Evolutionary conservation across 2,113 vertebrate genomes (phyloP).

Genomic region (Oostethus manadensis): DNA sequence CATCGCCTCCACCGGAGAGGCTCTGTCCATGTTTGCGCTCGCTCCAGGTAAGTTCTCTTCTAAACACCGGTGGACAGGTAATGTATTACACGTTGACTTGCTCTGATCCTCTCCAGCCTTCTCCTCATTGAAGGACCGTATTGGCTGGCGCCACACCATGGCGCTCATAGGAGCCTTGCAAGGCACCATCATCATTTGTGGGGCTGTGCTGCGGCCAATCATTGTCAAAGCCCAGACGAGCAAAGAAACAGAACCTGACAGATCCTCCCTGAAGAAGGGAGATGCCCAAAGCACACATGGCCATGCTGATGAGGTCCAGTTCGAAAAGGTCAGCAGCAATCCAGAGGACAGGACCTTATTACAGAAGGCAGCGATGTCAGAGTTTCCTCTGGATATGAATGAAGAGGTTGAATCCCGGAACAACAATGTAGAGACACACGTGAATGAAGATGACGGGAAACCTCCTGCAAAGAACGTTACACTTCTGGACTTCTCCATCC

Average conservation of each 20-base stretch:
- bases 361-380: conserved; percentile 28
- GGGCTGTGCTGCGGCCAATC: conserved; percentile 82
- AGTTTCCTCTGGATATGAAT: not conserved
- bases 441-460: not conserved
- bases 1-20: conserved; percentile 91
- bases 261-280: conserved; percentile 32
- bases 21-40: conserved; percentile 86
- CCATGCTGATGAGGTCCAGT: conserved; percentile 64
- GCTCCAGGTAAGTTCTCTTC: conserved; percentile 80
- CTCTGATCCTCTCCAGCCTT: conserved; percentile 68
- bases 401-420: conserved; percentile 1
- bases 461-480: conserved; percentile 21
- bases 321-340: conserved; percentile 43
- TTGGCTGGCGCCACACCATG: conserved; percentile 88
- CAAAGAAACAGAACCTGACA: conserved; percentile 12
- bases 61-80: not conserved
- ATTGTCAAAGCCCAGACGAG: conserved; percentile 59
- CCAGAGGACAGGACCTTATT: conserved; percentile 45
- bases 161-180: conserved; percentile 83
- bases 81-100: not conserved
- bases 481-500: conserved; percentile 86
- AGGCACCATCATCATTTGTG: conserved; percentile 79
- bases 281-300: conserved; percentile 26
- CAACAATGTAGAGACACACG: conserved; percentile 10
- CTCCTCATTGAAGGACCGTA: conserved; percentile 79